Percentiles rank a stretch among this genome's conserved stretches.
phyloP scores from a whole-genome alignment of 1,140 invertebrate species.

The Caenorhabditis elegans region WBcel235 BX284605.5:5213001-5213500 shows the following conservation, averaged over 20 bases:
- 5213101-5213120: constrained; percentile 40
- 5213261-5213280: neutral
- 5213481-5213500: no score
- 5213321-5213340: no score
- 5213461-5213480: no score
- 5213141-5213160: constrained; percentile 38
- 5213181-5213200: constrained; percentile 44
- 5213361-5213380: neutral
- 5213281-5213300: neutral
- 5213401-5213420: no score
- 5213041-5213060: neutral
- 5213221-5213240: neutral
- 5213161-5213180: constrained; percentile 34
- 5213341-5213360: neutral
- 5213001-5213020: no score
- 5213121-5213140: constrained; percentile 39
- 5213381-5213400: no score
- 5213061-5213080: neutral
- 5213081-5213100: constrained; percentile 36
- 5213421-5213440: no score
- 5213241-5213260: neutral
- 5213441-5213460: no score
- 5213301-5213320: no score
- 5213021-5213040: no score
- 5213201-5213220: constrained; percentile 15